Conservation (phyloP, 2,113 vertebrate species). For the Alouatta palliata region DNA sequence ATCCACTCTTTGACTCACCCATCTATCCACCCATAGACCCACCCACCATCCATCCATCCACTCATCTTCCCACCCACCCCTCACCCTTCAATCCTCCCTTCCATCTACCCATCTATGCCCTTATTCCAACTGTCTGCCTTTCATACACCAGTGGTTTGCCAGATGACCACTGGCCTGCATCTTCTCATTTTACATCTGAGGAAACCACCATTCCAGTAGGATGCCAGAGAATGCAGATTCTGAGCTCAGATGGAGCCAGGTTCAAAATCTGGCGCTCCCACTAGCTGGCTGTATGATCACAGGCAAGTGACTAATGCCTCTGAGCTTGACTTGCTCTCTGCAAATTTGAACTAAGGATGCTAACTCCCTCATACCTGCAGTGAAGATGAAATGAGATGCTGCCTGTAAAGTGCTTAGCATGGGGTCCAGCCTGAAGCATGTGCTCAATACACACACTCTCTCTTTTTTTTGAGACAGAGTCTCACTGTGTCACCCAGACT, state of each 20-base stretch:
- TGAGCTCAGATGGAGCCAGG: background rate
- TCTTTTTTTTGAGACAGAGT: too few relatives aligned
- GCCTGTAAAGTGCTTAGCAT: background rate
- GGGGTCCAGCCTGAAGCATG: background rate
- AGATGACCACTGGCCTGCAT: background rate
- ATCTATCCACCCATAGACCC: too few relatives aligned
- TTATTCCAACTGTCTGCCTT: background rate
- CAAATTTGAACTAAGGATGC: background rate
- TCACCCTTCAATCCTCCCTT: background rate
- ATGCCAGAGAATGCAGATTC: background rate
- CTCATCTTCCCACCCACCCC: background rate
- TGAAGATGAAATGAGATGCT: background rate
- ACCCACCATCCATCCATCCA: background rate
- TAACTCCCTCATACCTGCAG: rapidly evolving
- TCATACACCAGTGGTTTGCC: background rate
- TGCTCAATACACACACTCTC: rapidly evolving
- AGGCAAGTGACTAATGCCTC: background rate
- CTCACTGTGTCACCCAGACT: too few relatives aligned
- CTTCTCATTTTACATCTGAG: background rate
- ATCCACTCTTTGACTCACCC: background rate
- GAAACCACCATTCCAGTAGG: background rate
- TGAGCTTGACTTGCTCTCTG: background rate
- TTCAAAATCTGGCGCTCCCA: background rate
- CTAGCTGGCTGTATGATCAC: background rate
- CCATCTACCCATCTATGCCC: background rate